Evolutionary conservation across 2,113 vertebrate genomes (phyloP).

Genomic region (Pavo muticus): DNA sequence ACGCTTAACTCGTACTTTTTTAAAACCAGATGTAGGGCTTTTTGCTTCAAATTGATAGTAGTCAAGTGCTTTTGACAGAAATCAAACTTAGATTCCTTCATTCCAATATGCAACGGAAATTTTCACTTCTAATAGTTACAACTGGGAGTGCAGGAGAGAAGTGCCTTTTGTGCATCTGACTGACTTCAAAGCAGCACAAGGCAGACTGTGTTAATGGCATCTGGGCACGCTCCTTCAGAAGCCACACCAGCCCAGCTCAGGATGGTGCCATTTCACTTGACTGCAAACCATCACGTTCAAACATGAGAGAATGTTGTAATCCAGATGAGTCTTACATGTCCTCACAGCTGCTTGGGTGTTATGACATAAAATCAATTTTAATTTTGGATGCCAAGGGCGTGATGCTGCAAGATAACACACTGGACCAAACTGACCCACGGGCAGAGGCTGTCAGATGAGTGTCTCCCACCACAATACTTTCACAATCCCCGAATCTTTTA

Average conservation of each 20-base stretch:
- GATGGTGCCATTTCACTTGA: not conserved
- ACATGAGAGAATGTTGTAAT: constrained; percentile 29
- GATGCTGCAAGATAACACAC: not conserved
- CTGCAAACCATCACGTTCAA: not conserved
- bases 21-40: not conserved
- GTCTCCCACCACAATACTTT: not conserved
- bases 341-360: not conserved
- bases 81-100: not conserved
- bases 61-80: not conserved
- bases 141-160: not conserved
- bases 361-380: constrained; percentile 28
- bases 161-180: rapidly evolving
- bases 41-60: not conserved
- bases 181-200: not conserved
- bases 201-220: not conserved
- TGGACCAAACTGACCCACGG: not conserved
- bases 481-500: not conserved
- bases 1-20: not conserved
- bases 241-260: not conserved
- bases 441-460: not conserved
- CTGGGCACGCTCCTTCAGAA: not conserved
- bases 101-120: not conserved
- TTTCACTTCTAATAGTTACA: not conserved
- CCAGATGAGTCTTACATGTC: not conserved
- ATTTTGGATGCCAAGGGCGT: constrained; percentile 6